Base-by-base conservation (phyloP, 2,113 vertebrate species). In the Equus przewalskii region DNA sequence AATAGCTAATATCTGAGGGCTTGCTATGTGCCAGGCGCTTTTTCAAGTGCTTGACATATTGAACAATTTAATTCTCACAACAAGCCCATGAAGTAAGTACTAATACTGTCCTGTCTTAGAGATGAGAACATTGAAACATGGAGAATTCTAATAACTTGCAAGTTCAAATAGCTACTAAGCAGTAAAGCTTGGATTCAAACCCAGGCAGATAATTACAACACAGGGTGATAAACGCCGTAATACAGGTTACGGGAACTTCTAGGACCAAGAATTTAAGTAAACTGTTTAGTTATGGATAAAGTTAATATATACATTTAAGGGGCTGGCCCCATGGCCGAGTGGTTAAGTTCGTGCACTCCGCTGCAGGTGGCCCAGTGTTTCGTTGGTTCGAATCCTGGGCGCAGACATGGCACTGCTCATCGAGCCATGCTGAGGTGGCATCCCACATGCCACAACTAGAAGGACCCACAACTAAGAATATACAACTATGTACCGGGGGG, bases 51-150 rank as follows among this genome's bases (percentile, higher is more conserved):
- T 70, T 94, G n/a, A 70, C 16, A 11, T 46, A 44, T 11, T 62
- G 83, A 73, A 92, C 56, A 72, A 90, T 76, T 73, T 76, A 44
- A 87, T 88, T 90, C 30, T 92, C 65, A 84, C 11, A 92, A 49
- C 7, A 95, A 88, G 41, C 19, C 41, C 41, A n/a, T 75, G 46
- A 91, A 46, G 28, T 84, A 89, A 58, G 46, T 21, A 84, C 14
- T 46, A 64, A 51, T 58, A 93, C 44, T 46, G 7, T 54, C 24
- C 41, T 75, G 54, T 58, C 28, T 90, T 58, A 85, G 58, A 84
- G 12, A 60, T 78, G 73, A 91, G n/a, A 86, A 95, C 78, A 58
- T 4, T 62, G 26, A 96, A 81, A 78, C 33, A 54, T 14, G 44
- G 51, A 81, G 19, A 97, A 82, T 75, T 58, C 78, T 1, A 80